Evolutionary conservation across 2,113 vertebrate genomes (phyloP).

Genomic region (Passer montanus): DNA sequence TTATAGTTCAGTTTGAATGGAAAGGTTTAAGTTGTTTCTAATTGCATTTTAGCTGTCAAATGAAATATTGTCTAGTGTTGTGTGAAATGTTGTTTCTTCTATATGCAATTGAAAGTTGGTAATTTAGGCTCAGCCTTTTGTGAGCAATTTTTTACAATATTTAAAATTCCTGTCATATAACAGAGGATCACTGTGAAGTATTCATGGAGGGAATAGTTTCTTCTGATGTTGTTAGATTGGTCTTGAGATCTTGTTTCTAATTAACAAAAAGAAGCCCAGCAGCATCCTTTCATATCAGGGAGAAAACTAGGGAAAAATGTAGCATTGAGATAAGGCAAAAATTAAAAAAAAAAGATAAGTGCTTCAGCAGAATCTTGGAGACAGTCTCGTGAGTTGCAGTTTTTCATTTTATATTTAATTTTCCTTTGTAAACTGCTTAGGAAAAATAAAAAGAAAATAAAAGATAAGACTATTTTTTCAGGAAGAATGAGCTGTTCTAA

Average conservation of each 20-base stretch:
- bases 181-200: neutral
- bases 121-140: neutral
- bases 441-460: neutral
- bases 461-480: neutral
- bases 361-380: neutral
- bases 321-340: neutral
- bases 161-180: neutral
- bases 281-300: neutral
- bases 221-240: neutral
- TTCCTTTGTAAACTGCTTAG: neutral
- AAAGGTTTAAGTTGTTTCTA: neutral
- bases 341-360: neutral
- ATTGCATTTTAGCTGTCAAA: neutral
- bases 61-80: neutral
- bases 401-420: neutral
- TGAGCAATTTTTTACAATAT: neutral
- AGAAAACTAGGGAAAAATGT: neutral
- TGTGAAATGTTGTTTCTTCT: neutral
- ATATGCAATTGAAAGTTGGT: neutral
- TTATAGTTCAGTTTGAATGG: neutral
- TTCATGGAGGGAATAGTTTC: neutral
- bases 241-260: constrained; percentile 8
- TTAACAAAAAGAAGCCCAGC: neutral
- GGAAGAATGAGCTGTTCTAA: neutral
- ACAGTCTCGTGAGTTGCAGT: neutral